A percentile compares a stretch with the other conserved stretches of the same genome.
phyloP scores from a whole-genome alignment of 37 sponge, comb jelly and placozoan species.

The Eunapius fragilis region DNA sequence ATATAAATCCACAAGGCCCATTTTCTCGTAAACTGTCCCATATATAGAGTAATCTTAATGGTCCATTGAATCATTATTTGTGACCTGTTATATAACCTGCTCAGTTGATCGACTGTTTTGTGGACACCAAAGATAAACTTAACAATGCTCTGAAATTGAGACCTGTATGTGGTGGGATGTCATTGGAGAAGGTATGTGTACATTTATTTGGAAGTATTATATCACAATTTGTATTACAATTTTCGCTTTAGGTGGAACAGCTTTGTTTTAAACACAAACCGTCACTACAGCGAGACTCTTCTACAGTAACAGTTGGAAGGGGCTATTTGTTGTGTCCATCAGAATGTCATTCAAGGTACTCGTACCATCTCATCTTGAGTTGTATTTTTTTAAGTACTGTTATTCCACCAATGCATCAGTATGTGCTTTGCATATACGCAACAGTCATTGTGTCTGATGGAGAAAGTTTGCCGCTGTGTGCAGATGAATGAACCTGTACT shows the following conservation, averaged over 20 bases:
- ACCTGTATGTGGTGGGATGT: slow-evolving; percentile 49
- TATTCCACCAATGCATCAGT: slow-evolving; percentile 14
- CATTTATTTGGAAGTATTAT: no score
- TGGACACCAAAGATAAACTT: slow-evolving; percentile 25
- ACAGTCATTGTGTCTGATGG: slow-evolving; percentile 77
- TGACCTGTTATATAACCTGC: not conserved
- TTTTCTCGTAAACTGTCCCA: no score
- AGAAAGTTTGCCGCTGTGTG: slow-evolving; percentile 83
- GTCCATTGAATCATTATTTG: not conserved
- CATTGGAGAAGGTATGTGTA: slow-evolving; percentile 28
- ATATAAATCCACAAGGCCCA: no score
- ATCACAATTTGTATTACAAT: no score
- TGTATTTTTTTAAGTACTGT: not conserved
- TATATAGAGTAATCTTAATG: no score
- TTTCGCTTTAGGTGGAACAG: slow-evolving; percentile 66
- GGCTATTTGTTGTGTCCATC: slow-evolving; percentile 23
- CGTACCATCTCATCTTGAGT: not conserved
- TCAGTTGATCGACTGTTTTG: slow-evolving; percentile 47
- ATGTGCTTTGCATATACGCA: slow-evolving; percentile 81
- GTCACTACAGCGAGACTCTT: slow-evolving; percentile 23
- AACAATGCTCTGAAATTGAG: slow-evolving; percentile 18
- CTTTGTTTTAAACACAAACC: slow-evolving; percentile 59
- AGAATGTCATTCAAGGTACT: slow-evolving; percentile 21
- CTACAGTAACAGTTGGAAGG: slow-evolving; percentile 55
- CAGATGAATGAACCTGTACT: slow-evolving; percentile 89